phyloP scores from a whole-genome alignment of 2,888 invertebrate species.

The Omphaloscelis lunosa region DNA sequence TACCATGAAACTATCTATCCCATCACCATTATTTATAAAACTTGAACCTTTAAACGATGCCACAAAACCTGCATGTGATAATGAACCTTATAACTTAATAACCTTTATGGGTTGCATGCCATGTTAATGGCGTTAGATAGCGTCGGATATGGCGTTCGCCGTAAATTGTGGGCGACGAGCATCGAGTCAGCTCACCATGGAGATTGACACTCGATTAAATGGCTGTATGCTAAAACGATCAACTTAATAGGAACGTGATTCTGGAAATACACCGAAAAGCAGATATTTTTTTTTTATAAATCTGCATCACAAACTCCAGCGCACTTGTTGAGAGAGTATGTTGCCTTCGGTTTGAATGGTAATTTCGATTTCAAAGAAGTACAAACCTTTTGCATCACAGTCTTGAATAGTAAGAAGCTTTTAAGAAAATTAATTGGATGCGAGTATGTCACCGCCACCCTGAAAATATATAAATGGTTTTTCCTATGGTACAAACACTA shows the following conservation, averaged over 20 bases:
- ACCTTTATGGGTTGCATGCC: conserved; percentile 48
- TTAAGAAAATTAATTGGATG: neutral
- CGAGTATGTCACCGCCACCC: neutral
- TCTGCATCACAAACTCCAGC: neutral
- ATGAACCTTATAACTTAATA: conserved; percentile 49
- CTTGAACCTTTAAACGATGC: conserved; percentile 17
- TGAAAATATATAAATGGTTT: neutral
- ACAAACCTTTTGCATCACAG: no score
- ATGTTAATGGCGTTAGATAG: conserved; percentile 54
- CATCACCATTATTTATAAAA: conserved; percentile 15
- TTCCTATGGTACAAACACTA: neutral
- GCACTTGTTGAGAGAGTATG: neutral
- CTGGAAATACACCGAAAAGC: neutral
- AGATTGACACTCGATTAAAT: conserved; percentile 58
- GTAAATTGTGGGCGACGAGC: conserved; percentile 45
- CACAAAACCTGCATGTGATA: conserved; percentile 30
- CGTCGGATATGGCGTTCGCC: conserved; percentile 33
- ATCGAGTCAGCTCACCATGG: conserved; percentile 40
- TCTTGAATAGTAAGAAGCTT: neutral
- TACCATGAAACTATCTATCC: neutral
- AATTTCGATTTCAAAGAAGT: no score
- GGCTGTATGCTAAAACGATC: conserved; percentile 11
- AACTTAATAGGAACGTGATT: neutral
- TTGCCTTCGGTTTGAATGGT: neutral
- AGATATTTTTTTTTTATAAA: neutral